Base-by-base conservation (phyloP, 2,113 vertebrate genomes). In the Hypomesus transpacificus region DNA sequence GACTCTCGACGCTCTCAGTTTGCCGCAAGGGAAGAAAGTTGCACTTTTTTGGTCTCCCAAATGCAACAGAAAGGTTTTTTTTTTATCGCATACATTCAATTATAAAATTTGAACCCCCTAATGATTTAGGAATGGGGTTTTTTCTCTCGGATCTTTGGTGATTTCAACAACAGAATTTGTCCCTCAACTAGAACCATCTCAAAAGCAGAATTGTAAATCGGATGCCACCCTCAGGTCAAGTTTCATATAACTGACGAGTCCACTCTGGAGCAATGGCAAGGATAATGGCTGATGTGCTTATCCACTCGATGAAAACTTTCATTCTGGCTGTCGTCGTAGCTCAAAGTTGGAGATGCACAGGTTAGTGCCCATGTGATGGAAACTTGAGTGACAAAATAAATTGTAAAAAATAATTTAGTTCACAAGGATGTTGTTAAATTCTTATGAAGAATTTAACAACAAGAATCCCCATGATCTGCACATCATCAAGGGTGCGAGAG, bases 301-400 rank as follows among this genome's bases (percentile, higher is more conserved):
- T 54, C 39, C 0, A 62, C 34, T 28, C 66, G 50, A 22, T 73
- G 21, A 60, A 58, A 77, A 71, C 13, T n/a, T 26, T 74, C 52
- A 57, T 91, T 11, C 65, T 88, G 82, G 69, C 84, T 60, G 24
- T 87, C 34, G 18, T 87, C 54, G 58, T 81, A 26, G 34, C 74
- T 68, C 76, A 80, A 18, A 50, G 11, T 7, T 22, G 72, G 60
- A 82, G 70, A 77, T 82, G 79, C 65, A 17, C 83, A 75, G 91
- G 91, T 92, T 76, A 88, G 75, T 26, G 78, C 71, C 14, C 56
- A 46, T 71, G 52, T 39, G 51, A 34, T 60, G 21, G 22, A 4
- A 80, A 74, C 79, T 77, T 24, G 68, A 1, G 8, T 46, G 39
- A 11, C 13, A 46, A 13, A 46, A 46, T 46, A 13, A 46, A 46